Evolutionary conservation across 2,888 invertebrate species (phyloP), one percentile per base, ranked within the genome.

Genomic region (Icerya purchasi): DNA sequence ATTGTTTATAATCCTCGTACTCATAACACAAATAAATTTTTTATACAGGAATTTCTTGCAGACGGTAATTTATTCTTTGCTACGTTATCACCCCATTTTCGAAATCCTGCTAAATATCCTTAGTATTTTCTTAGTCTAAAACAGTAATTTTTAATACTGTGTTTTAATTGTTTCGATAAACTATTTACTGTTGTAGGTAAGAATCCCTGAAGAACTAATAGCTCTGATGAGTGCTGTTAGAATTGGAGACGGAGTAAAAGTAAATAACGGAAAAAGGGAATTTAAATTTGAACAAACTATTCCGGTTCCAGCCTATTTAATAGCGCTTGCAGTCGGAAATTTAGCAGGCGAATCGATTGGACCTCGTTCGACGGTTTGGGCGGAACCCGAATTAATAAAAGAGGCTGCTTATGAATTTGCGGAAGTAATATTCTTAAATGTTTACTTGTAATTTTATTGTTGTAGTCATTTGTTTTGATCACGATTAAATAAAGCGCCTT

Each of bases 201-300:
- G 56, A 49, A 57, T 57, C 63, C 50, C 65, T 80, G 80, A 61
- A 59, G 80, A 82, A 62, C 76, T 91, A 65, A 84, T 82, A 0
- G 87, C 86, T 0, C 73, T 94, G 20, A 92, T 94, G 93, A 90
- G 92, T 67, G 93, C 92, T 0, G 70, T 87, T 3, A 74, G 81
- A 3, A 72, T 75, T 1, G 77, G 73, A 1, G 70, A 72, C 10
- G 72, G 61, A 1, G 54, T 18, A 50, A 23, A 54, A n/a, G 19
- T 55, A n/a, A 24, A 50, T 19, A 61, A 62, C 50, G 62, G 63
- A 68, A 69, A 2, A 75, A 73, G 22, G 10, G 77, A 72, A 62
- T 71, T 77, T 49, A 59, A 69, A 18, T 93, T 91, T 70, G 72
- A 75, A 18, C 87, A 87, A 69, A 78, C 81, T 5, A 80, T 92